phyloP scores from a whole-genome alignment of 92 coral and sea anemone species.

The Porites cylindrica region DNA sequence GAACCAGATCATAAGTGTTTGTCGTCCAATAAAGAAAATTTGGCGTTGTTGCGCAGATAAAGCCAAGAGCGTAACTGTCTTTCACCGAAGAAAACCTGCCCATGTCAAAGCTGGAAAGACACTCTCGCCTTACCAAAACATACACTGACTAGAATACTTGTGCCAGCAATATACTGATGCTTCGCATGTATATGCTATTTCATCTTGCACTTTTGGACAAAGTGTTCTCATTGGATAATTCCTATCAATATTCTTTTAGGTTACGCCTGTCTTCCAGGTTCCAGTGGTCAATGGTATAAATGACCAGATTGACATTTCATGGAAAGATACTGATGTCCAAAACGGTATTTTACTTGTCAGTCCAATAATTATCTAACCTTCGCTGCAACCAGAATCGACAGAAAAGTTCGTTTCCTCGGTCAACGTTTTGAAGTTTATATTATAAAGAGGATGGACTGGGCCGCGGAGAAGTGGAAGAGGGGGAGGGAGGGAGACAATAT shows the following conservation, averaged over 20 bases:
- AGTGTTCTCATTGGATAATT: not conserved
- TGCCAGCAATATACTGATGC: too few relatives aligned
- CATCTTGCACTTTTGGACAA: too few relatives aligned
- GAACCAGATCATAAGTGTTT: not conserved
- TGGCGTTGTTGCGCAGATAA: too few relatives aligned
- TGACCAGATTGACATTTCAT: conserved; percentile 13
- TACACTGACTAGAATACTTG: too few relatives aligned
- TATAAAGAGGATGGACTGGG: too few relatives aligned
- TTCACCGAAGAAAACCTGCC: too few relatives aligned
- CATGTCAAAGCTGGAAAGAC: too few relatives aligned
- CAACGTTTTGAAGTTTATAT: too few relatives aligned
- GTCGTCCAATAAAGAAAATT: not conserved
- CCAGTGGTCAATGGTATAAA: conserved; percentile 28
- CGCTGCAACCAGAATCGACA: not conserved
- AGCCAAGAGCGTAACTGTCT: too few relatives aligned
- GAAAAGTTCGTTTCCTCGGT: not conserved
- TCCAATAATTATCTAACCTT: not conserved
- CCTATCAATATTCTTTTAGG: conserved; percentile 2
- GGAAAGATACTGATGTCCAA: not conserved
- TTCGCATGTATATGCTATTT: too few relatives aligned
- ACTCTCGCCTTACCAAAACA: too few relatives aligned
- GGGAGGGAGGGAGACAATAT: not conserved
- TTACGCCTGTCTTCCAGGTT: conserved; percentile 36
- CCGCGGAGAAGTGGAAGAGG: too few relatives aligned
- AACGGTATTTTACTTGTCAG: not conserved